These are phyloP conservation scores for Colinus virginianus DNA, from an alignment of 2,113 vertebrate genomes.

Conservation along the genomic window DNA sequence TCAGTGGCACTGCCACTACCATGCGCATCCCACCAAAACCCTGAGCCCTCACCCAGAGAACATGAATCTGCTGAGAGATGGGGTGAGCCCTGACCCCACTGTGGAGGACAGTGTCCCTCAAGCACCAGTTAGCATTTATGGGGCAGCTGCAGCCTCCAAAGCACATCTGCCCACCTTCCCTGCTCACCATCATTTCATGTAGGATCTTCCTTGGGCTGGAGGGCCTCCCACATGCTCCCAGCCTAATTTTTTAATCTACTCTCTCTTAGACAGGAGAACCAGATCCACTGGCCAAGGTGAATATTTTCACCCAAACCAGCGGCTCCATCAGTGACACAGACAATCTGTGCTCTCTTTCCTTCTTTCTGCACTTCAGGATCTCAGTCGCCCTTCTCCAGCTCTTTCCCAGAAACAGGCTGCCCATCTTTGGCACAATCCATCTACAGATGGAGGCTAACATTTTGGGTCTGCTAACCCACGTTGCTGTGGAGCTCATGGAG, in stretches of 20 bases:
- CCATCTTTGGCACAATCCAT: neutral
- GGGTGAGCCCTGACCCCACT: neutral
- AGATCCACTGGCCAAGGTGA: neutral
- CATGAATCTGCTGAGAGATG: neutral
- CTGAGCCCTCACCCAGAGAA: neutral
- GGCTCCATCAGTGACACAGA: neutral
- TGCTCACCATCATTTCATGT: neutral
- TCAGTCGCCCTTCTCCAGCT: neutral
- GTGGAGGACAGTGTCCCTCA: neutral
- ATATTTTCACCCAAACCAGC: neutral
- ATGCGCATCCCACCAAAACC: neutral
- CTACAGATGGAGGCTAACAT: neutral
- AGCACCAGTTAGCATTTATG: neutral
- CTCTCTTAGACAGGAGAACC: fast-evolving
- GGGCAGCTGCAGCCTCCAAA: neutral
- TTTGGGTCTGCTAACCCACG: neutral
- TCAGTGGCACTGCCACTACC: fast-evolving
- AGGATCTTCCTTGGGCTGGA: neutral
- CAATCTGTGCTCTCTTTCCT: neutral
- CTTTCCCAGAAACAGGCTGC: neutral
- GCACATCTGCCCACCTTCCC: neutral
- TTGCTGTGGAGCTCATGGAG: neutral
- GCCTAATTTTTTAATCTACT: neutral
- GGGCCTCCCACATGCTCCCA: neutral
- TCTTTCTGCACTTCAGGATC: neutral